These are phyloP conservation scores for Mastigias papua DNA, from an alignment of 30 jellyfish, hydroid and myxozoan species.

Conservation along the genomic window DNA sequence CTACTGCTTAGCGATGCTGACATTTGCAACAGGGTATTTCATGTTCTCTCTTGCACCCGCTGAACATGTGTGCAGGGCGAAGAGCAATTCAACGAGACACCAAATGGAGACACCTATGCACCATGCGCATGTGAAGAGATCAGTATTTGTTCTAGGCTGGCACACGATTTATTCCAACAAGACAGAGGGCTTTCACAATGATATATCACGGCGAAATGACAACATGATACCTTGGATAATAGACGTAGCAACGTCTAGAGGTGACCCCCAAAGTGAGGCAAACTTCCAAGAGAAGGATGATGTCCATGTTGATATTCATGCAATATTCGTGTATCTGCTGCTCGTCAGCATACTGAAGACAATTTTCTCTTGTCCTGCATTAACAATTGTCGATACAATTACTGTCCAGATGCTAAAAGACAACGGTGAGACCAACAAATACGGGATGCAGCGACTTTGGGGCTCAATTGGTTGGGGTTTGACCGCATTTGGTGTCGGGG, in stretches of 20 bases:
- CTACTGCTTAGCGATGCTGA: conserved; percentile 76
- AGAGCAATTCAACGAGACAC: conserved; percentile 88
- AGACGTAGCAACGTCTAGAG: conserved; percentile 69
- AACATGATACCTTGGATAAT: conserved; percentile 82
- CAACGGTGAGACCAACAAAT: conserved; percentile 79
- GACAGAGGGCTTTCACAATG: conserved; percentile 8
- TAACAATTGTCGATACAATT: conserved; percentile 91
- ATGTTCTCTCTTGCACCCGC: conserved; percentile 91
- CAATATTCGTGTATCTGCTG: conserved; percentile 75
- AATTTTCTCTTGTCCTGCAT: conserved; percentile 87
- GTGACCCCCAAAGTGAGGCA: conserved; percentile 41
- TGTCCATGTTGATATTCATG: conserved; percentile 74
- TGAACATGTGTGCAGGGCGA: conserved; percentile 83
- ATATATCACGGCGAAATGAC: conserved; percentile 41
- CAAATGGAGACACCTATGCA: conserved; percentile 58
- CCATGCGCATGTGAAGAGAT: conserved; percentile 78
- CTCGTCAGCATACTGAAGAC: conserved; percentile 88
- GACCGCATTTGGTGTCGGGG: conserved; percentile 94
- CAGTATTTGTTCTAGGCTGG: not conserved
- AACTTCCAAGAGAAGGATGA: conserved; percentile 68
- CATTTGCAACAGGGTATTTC: conserved; percentile 91
- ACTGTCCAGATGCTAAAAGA: conserved; percentile 86
- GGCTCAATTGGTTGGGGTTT: conserved; percentile 96
- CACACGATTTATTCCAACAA: conserved; percentile 8
- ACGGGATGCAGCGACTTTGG: conserved; percentile 96